These are phyloP conservation scores for Rutpela maculata DNA, from an alignment of 2,888 invertebrate species.

Conservation along the genomic window DNA sequence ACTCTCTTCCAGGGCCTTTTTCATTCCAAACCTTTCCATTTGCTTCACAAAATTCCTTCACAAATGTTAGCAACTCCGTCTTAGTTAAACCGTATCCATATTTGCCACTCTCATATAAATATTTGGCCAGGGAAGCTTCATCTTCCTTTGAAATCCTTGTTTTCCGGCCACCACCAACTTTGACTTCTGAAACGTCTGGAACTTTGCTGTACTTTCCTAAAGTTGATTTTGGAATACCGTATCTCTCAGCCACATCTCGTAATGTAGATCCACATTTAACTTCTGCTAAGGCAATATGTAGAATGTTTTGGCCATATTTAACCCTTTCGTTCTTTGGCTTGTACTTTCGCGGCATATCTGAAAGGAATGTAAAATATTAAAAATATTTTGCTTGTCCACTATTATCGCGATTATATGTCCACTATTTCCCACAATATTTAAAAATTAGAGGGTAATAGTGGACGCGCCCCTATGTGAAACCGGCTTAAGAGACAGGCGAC, in stretches of 20 bases:
- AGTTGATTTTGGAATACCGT: slow-evolving; percentile 14
- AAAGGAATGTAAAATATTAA: slow-evolving; percentile 5
- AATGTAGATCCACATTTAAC: slow-evolving; percentile 6
- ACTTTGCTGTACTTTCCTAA: slow-evolving; percentile 12
- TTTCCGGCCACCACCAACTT: neutral
- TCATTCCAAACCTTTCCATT: no score
- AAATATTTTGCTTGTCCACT: slow-evolving; percentile 16
- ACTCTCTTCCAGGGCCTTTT: slow-evolving; percentile 14
- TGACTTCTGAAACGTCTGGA: neutral
- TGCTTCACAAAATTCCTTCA: slow-evolving; percentile 12
- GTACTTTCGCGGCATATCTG: slow-evolving; percentile 9
- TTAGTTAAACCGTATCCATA: slow-evolving; percentile 11
- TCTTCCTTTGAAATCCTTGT: slow-evolving; percentile 7
- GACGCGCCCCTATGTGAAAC: slow-evolving; percentile 16
- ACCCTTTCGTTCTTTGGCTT: slow-evolving; percentile 10
- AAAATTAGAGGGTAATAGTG: no score
- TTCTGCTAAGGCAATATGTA: slow-evolving; percentile 4
- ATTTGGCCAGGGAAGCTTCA: slow-evolving; percentile 14
- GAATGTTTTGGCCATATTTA: slow-evolving; percentile 1
- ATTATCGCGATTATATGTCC: no score
- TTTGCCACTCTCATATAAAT: slow-evolving; percentile 11
- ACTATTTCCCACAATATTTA: slow-evolving; percentile 3
- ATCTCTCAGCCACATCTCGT: slow-evolving; percentile 7
- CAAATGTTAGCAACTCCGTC: neutral
- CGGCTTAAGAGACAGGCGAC: neutral